These are phyloP conservation scores for Prochilodus magdalenae DNA, from an alignment of 2,113 vertebrate species.

Conservation along the genomic window DNA sequence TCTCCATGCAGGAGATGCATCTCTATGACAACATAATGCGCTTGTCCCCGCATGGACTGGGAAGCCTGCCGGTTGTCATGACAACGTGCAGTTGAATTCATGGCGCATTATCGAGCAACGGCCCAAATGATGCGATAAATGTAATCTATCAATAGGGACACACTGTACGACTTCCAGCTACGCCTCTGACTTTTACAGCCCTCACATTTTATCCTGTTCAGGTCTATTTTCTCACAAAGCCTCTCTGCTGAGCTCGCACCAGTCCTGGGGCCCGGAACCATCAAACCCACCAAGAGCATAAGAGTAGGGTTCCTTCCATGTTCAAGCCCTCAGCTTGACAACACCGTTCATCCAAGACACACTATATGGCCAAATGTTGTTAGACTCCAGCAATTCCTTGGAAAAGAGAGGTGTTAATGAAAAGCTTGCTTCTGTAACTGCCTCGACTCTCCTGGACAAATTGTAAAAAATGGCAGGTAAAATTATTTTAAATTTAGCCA, in stretches of 20 bases:
- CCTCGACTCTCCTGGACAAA: too few relatives aligned
- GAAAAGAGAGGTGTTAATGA: too few relatives aligned
- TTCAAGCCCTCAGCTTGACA: not conserved
- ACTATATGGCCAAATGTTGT: not conserved
- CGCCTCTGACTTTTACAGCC: slow-evolving; percentile 1
- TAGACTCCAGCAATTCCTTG: too few relatives aligned
- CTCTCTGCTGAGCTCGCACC: not conserved
- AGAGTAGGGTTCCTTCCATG: not conserved
- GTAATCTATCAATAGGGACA: slow-evolving; percentile 27
- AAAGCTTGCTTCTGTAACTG: too few relatives aligned
- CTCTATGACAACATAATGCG: slow-evolving; percentile 64
- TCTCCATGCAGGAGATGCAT: slow-evolving; percentile 52
- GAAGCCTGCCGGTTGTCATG: slow-evolving; percentile 66
- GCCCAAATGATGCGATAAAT: slow-evolving; percentile 10
- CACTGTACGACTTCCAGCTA: slow-evolving; percentile 36
- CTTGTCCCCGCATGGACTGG: slow-evolving; percentile 53
- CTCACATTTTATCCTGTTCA: not conserved
- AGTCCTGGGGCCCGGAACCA: not conserved
- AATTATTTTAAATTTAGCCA: too few relatives aligned
- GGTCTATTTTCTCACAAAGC: not conserved
- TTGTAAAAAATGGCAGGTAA: too few relatives aligned
- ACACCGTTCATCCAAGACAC: not conserved
- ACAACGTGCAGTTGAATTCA: slow-evolving; percentile 65
- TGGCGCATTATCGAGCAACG: slow-evolving; percentile 53
- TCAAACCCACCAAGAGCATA: not conserved